Base-by-base conservation (phyloP, 2,888 invertebrate genomes). In the Rhagonycha fulva region DNA sequence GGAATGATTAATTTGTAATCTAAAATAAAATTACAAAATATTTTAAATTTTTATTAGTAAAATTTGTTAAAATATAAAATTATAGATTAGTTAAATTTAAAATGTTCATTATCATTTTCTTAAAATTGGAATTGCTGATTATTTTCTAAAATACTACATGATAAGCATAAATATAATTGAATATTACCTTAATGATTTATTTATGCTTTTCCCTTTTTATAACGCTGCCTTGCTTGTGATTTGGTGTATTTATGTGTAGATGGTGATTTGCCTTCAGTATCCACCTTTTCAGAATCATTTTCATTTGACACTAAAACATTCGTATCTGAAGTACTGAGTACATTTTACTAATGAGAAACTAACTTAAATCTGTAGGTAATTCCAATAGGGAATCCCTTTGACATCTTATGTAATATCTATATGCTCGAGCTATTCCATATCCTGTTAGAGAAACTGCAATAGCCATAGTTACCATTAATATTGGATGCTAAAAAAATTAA, bases 211-310 rank as follows among this genome's bases (percentile, higher is more conserved):
- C 94, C 94, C 87, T 93, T 94, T 86, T 93, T 93, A 86, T 92
- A 94, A 85, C 94, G 89, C 83, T 93, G 93, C 80, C 94, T 88
- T 11, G 94, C 94, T 87, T 94, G 94, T 4, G 94, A 94, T 88
- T 94, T 94, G 79, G 92, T 93, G 83, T 93, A 94, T 84, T 92
- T 88, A 72, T 62, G 71, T 62, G 71, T 74, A 10, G 63, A 14
- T 80, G 88, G 88, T 81, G 89, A 89, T 74, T 89, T 88, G 79
- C 80, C 81, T 63, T 84, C 83, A 32, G 81, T 83, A 61, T 84
- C 83, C 30, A 81, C 80, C 30, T 81, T 76, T 32, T 81, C 76
- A 24, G 82, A 79, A 12, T 81, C 77, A 62, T 76, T 78, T 30
- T 76, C 70, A 32, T 71, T 71, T 74, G 26, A 19, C 71, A 72